These are phyloP conservation scores for Nomia melanderi DNA, from an alignment of 1,140 invertebrate species.

Conservation along the genomic window DNA sequence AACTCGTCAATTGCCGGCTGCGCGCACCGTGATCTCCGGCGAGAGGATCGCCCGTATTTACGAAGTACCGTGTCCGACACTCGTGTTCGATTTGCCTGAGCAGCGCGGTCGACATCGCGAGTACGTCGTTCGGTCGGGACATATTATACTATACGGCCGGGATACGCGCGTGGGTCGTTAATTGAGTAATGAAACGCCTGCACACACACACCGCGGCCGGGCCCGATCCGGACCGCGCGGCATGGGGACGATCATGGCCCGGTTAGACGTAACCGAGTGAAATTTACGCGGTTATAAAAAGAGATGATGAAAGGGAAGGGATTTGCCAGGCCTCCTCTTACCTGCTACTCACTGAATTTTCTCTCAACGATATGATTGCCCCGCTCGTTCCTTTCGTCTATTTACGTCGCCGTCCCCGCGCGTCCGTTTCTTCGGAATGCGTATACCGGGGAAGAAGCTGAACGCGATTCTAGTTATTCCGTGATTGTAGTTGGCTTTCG, in stretches of 20 bases:
- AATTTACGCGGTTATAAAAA: background rate
- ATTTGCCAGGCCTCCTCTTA: background rate
- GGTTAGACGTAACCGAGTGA: background rate
- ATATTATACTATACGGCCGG: constrained; percentile 8
- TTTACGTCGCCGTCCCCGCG: background rate
- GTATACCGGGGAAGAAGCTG: too few species aligned
- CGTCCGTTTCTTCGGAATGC: too few species aligned
- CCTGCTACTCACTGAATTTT: background rate
- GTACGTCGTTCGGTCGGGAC: background rate
- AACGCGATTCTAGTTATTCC: too few species aligned
- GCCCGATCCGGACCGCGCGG: constrained; percentile 1
- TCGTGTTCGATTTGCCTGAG: constrained; percentile 54
- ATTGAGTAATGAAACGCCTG: constrained; percentile 63
- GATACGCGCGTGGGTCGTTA: constrained; percentile 49
- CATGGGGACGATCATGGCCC: constrained; percentile 4
- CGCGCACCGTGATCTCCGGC: constrained; percentile 21
- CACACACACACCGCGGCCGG: background rate
- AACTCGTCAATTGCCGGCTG: constrained; percentile 46
- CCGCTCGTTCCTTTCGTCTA: background rate
- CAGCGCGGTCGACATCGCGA: constrained; percentile 33
- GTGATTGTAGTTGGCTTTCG: too few species aligned
- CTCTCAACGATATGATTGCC: background rate
- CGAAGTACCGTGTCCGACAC: constrained; percentile 43
- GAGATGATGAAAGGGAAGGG: background rate
- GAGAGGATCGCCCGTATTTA: constrained; percentile 52